Evolutionary conservation across 2,888 invertebrate genomes (phyloP).

Genomic region (Heliothis peltigera): DNA sequence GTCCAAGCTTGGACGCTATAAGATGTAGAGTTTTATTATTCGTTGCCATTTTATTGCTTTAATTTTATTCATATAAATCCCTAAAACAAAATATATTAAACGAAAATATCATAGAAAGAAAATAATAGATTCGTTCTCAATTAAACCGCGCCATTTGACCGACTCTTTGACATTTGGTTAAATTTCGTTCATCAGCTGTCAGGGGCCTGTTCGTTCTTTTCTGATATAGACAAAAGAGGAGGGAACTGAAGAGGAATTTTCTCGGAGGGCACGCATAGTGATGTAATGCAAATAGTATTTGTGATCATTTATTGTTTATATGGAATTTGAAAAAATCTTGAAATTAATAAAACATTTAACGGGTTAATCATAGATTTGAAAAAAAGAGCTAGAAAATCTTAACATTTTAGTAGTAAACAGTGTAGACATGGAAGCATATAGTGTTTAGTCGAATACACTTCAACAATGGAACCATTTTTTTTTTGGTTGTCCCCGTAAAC

Average conservation of each 20-base stretch:
- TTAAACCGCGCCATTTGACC: conserved; percentile 54
- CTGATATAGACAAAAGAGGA: conserved; percentile 38
- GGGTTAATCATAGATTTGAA: too few relatives aligned
- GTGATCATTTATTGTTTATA: too few relatives aligned
- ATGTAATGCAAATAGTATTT: too few relatives aligned
- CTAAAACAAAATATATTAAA: not conserved
- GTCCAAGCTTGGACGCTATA: conserved; percentile 81
- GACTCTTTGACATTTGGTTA: conserved; percentile 33
- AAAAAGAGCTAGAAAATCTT: not conserved
- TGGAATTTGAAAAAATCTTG: too few relatives aligned
- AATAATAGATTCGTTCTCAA: conserved; percentile 5
- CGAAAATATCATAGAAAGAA: not conserved
- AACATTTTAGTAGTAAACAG: too few relatives aligned
- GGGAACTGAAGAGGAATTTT: conserved; percentile 7
- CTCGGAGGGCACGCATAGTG: conserved; percentile 2
- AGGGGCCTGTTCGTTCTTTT: conserved; percentile 12
- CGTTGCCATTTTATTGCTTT: conserved; percentile 68
- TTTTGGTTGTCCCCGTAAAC: not conserved
- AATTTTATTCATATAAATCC: not conserved
- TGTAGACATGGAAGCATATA: too few relatives aligned
- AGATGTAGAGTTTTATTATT: conserved; percentile 77
- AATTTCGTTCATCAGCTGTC: conserved; percentile 43
- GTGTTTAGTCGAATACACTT: conserved; percentile 34
- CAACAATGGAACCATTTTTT: not conserved
- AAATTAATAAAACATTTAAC: too few relatives aligned